Conservation (phyloP, 1,140 invertebrate genomes). For the Lethrus apterus region DNA sequence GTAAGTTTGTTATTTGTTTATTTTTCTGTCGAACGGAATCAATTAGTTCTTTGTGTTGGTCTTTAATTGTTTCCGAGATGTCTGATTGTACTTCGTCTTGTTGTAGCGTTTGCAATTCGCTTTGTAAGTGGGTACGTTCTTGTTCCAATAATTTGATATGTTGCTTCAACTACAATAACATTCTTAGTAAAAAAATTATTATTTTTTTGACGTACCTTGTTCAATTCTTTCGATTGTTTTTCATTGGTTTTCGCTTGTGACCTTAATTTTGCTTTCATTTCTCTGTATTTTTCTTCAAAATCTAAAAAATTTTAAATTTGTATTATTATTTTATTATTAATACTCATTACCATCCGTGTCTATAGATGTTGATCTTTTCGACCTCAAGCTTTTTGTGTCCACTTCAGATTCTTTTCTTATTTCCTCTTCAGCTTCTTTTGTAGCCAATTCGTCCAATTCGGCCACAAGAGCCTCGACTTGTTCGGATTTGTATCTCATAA, state of each 20-base stretch:
- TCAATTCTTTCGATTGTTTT: conserved; percentile 34
- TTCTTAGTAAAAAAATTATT: conserved; percentile 3
- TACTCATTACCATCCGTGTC: conserved; percentile 27
- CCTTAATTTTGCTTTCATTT: conserved; percentile 45
- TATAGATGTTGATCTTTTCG: conserved; percentile 26
- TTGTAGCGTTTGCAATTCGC: conserved; percentile 37
- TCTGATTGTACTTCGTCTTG: conserved; percentile 45
- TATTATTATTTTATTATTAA: conserved; percentile 6
- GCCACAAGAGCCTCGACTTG: conserved; percentile 49
- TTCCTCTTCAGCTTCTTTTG: conserved; percentile 40
- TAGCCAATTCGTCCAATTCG: conserved; percentile 46
- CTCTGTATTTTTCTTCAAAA: conserved; percentile 41
- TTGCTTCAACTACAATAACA: conserved; percentile 38
- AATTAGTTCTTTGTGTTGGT: conserved; percentile 44
- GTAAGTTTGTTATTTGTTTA: conserved; percentile 57
- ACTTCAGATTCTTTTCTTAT: conserved; percentile 29
- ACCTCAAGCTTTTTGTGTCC: conserved; percentile 24
- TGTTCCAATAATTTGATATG: conserved; percentile 47
- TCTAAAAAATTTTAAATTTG: conserved; percentile 28
- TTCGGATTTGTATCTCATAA: conserved; percentile 57
- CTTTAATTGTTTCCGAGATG: conserved; percentile 32
- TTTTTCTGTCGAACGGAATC: conserved; percentile 54
- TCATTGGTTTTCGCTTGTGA: conserved; percentile 44
- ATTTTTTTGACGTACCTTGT: conserved; percentile 20
- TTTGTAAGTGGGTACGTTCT: conserved; percentile 42